Conservation (phyloP, 2,113 vertebrate species). For the Vidua macroura region DNA sequence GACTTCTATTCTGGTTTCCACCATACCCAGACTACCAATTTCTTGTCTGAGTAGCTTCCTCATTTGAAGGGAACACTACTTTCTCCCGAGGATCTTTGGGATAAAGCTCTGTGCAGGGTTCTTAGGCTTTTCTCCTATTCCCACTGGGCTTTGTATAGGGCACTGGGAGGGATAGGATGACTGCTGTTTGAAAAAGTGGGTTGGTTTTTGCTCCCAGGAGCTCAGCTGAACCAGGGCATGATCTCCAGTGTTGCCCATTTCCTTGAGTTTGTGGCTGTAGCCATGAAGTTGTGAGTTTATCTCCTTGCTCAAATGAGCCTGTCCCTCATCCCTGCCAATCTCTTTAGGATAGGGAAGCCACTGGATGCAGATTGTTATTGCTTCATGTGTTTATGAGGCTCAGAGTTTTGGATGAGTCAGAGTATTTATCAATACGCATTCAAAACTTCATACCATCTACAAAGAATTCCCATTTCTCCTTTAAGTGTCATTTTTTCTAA, state of each 20-base stretch:
- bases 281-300: not conserved
- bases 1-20: slow-evolving; percentile 5
- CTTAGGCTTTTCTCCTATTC: not conserved
- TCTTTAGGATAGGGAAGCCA: not conserved
- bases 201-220: not conserved
- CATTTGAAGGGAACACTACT: not conserved
- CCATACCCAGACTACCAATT: not conserved
- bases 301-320: not conserved
- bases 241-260: not conserved
- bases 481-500: not conserved
- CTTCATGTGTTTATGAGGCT: not conserved
- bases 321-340: not conserved
- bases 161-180: not conserved
- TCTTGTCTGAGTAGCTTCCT: not conserved
- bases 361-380: not conserved
- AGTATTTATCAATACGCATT: not conserved
- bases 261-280: not conserved
- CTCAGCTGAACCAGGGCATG: not conserved
- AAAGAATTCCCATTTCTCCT: not conserved
- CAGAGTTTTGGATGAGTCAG: not conserved
- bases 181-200: not conserved
- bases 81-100: not conserved
- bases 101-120: not conserved
- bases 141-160: not conserved
- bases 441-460: not conserved